Base-by-base conservation (phyloP, 1,140 invertebrate species). In the Drosophila mojavensis region DNA sequence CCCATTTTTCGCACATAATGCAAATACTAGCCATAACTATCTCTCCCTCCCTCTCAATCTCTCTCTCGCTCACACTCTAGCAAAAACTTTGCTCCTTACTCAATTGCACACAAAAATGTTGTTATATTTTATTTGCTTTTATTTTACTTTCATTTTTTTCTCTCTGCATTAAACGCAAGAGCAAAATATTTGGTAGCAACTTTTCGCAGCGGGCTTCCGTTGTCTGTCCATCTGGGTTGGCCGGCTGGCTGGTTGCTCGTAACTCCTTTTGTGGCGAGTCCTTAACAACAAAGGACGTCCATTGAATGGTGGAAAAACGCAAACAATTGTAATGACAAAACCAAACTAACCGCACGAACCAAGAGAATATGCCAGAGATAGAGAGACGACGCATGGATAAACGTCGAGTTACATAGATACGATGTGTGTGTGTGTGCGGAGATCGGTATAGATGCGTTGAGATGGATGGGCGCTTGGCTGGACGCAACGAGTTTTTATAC, bases 321-420 rank as follows among this genome's bases (percentile, higher is more conserved):
- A 86, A 86, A 86, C 82, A 86, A 86, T 86, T 88, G 83, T 88
- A 86, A 88, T 86, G 82, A 86, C 82, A 86, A 86, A 86, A 86
- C 82, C 82, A 88, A 86, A 86, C 83, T 88, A 86, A 86, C 82
- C 82, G 79, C 82, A 86, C 65, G 64, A 30, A 68, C 60, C 33
- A 24, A 67, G 43, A n/a, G 61, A 11, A 58, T 51, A 62, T 51
- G 63, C 48, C 39, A 60, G 36, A 65, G 68, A 62, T 53, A 53
- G 68, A 77, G 48, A 47, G 33, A 58, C 48, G 48, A 72, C 59
- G 58, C 41, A 74, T 69, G 45, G 48, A 64, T 74, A 72, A 66
- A 20, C 51, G 64, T 26, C 54, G 24, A 51, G 43, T 26, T 58
- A 58, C 28, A 53, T 30, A 53, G 51, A 53, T 53, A 33, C 54